Evolutionary conservation across 1,140 invertebrate species (phyloP).

Genomic region (Semibalanus balanoides): DNA sequence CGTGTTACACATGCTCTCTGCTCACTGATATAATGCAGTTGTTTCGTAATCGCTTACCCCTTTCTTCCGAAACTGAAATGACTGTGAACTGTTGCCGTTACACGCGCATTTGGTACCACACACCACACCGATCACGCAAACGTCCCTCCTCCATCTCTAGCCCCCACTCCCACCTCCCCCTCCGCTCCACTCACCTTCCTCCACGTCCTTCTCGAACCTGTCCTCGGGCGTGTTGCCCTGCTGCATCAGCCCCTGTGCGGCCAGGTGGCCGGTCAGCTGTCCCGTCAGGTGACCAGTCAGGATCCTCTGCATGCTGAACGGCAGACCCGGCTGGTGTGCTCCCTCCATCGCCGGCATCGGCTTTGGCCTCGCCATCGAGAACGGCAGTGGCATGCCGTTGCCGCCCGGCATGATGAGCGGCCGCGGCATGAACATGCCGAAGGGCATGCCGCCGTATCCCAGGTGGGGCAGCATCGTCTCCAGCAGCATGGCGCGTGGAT

Average conservation of each 20-base stretch:
- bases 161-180: too few relatives aligned
- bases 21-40: too few relatives aligned
- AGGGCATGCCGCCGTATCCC: slow-evolving; percentile 11
- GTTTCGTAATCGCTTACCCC: too few relatives aligned
- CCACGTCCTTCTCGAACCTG: background rate
- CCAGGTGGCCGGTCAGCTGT: background rate
- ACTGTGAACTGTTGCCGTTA: too few relatives aligned
- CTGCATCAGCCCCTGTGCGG: background rate
- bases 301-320: background rate
- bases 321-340: background rate
- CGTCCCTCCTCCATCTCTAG: too few relatives aligned
- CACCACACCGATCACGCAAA: too few relatives aligned
- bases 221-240: background rate
- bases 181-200: background rate
- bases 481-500: slow-evolving; percentile 19
- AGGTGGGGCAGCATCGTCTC: slow-evolving; percentile 21
- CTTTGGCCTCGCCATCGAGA: background rate
- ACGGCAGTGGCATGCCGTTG: background rate
- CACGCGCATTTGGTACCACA: too few relatives aligned
- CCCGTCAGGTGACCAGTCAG: background rate
- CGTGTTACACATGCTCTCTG: too few relatives aligned
- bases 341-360: background rate
- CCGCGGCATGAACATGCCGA: background rate
- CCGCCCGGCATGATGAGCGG: background rate
- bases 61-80: too few relatives aligned